phyloP scores from a whole-genome alignment of 2,797 vertebrate species.

The Galagoides demidoff region DNA sequence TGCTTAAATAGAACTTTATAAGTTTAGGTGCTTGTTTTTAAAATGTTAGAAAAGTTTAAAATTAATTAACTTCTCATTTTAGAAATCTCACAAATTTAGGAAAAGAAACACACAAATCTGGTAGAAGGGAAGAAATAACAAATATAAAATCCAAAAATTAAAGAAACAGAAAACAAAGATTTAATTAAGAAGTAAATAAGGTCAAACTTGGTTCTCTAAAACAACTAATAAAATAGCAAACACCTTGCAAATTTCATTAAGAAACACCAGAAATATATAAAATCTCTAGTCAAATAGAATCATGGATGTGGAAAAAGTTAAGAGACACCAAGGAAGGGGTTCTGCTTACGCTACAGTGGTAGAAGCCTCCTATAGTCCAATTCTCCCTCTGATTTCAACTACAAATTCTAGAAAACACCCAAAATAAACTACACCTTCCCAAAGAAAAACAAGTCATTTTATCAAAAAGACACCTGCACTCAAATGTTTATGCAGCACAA shows the following conservation, averaged over 20 bases:
- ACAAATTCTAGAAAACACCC: neutral
- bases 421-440: neutral
- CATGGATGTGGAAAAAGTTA: neutral
- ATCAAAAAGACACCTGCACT: too few species aligned
- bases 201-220: neutral
- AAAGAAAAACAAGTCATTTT: too few species aligned
- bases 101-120: neutral
- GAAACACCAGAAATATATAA: neutral
- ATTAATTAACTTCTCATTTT: neutral
- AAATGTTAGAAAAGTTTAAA: neutral
- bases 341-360: neutral
- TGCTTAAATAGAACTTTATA: neutral
- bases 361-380: neutral
- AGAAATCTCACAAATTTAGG: neutral
- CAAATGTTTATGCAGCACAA: too few species aligned
- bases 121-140: neutral
- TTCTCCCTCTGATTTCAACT: neutral
- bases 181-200: neutral
- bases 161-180: neutral
- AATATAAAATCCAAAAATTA: neutral
- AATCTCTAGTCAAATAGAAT: neutral
- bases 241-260: neutral
- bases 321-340: neutral
- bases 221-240: neutral
- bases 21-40: neutral